Base-by-base conservation (phyloP, 2,888 invertebrate genomes). In the Clistopyga incitator region DNA sequence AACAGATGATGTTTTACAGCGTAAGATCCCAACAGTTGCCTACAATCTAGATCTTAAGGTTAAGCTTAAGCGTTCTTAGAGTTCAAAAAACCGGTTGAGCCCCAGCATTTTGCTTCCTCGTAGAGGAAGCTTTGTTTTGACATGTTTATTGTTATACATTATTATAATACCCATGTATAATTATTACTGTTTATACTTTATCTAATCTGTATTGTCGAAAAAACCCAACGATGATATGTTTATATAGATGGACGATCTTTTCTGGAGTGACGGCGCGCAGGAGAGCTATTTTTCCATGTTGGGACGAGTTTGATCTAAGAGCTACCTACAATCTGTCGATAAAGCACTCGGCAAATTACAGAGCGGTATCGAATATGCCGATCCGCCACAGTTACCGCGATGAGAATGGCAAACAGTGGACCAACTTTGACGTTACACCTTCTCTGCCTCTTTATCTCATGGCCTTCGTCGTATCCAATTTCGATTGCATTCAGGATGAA, bases 391-490 rank as follows among this genome's bases (percentile, higher is more conserved):
- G 54, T 52, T n/a, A 8, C 18, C 25, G 38, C 34, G 77, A 82
- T 47, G 34, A 15, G n/a, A 81, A 84, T 80, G 85, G 80, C n/a
- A 85, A 84, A 80, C 52, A 70, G 13, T 86, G 82, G 85, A 87
- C 87, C 6, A 65, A 47, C 20, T 85, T 87, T 29, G 52, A 82
- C 34, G 78, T 65, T 61, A 95, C 95, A 0, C 93, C 94, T 0
- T 92, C 94, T 11, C 97, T 97, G 96, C 96, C 97, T 3, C 95
- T 96, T 0, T 97, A 98, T 90, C 94, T 98, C 20, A 94, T 97
- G 6, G 97, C 97, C 0, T 97, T 97, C 91, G 94, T 97, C 18
- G 96, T 98, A 13, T 94, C 94, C 59, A 94, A 95, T 87, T 95
- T 94, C 84, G 93, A 87, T 45, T 89, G 89, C n/a, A 13, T 47